Percentiles rank a stretch among this genome's conserved stretches.
Conservation (phyloP, 2,888 invertebrate species). For the Ditula angustiorana region DNA sequence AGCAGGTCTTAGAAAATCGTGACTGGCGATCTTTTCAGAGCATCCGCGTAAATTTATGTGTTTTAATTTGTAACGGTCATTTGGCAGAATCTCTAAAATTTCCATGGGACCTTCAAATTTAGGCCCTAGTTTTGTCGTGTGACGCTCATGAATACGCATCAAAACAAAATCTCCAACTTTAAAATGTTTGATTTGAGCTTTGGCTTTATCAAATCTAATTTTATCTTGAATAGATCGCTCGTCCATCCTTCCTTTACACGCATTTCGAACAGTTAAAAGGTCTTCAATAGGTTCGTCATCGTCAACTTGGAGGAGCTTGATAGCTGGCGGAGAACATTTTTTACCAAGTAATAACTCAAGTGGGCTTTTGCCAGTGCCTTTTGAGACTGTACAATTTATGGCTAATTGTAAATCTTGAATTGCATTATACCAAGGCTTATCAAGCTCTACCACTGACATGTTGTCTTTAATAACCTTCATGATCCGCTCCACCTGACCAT, state of each 20-base stretch:
- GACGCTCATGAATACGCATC: conserved; percentile 27
- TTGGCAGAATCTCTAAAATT: conserved; percentile 33
- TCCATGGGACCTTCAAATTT: conserved; percentile 35
- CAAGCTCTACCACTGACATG: too few relatives aligned
- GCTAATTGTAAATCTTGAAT: too few relatives aligned
- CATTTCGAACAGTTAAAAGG: conserved; percentile 22
- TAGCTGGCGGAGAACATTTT: too few relatives aligned
- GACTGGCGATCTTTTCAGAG: conserved; percentile 38
- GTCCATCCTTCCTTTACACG: conserved; percentile 39
- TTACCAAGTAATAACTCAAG: too few relatives aligned
- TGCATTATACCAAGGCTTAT: too few relatives aligned
- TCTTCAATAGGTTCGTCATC: conserved; percentile 20
- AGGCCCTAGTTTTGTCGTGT: conserved; percentile 24
- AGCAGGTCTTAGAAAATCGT: conserved; percentile 23
- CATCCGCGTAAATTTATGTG: conserved; percentile 29
- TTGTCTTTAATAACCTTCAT: too few relatives aligned
- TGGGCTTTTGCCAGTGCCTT: too few relatives aligned
- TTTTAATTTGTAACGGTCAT: conserved; percentile 38
- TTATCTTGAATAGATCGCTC: conserved; percentile 39
- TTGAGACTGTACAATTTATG: too few relatives aligned
- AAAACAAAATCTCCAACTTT: conserved; percentile 42
- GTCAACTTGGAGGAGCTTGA: conserved; percentile 35
- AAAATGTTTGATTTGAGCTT: conserved; percentile 34
- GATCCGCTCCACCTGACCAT: too few relatives aligned
- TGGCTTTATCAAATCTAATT: conserved; percentile 34